Base-by-base conservation (phyloP, 2,797 vertebrate genomes). In the Sylvilagus floridanus region DNA sequence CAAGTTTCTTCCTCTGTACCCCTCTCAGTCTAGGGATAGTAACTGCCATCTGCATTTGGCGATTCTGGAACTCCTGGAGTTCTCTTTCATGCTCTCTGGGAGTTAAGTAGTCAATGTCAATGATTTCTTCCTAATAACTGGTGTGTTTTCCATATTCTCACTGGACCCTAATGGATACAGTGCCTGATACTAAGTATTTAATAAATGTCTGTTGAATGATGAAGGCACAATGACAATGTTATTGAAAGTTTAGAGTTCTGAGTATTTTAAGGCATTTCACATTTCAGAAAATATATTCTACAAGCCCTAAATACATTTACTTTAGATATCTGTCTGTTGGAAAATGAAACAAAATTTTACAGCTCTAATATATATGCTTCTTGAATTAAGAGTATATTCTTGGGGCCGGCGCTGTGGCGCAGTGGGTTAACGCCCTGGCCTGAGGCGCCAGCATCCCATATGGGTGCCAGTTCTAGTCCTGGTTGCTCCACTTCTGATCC, bases 101-200 rank as follows among this genome's bases (percentile, higher is more conserved):
- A 57, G 26, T 83, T 62, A 42, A 54, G 4, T 52, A 76, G 17
- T 37, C 68, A 93, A 37, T 8, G 81, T 37, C 68, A 93, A 37
- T 8, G 81, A 10, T 52, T 57, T 93, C 69, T 84, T 10, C 50
- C 77, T 71, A 86, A 73, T 73, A n/a, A 72, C 24, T 78, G 28
- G 4, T 17, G 3, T 72, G 57, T 24, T 82, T 87, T 94, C 24
- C 24, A 37, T 65, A 28, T 90, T 75, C 60, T 79, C 50, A 68
- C 8, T 42, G 21, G 47, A 78, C 30, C 10, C 52, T 78, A 68
- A 42, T 14, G 78, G 72, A 62, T 81, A 91, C 8, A 68, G 22
- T 88, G 30, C 37, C 72, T 71, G 72, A 93, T 76, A 92, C 16
- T 65, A 65, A 92, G 62, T 77, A 86, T n/a, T 87, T 88, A 81